Conservation (phyloP, 2,888 invertebrate genomes). For the Arctia plantaginis region DNA sequence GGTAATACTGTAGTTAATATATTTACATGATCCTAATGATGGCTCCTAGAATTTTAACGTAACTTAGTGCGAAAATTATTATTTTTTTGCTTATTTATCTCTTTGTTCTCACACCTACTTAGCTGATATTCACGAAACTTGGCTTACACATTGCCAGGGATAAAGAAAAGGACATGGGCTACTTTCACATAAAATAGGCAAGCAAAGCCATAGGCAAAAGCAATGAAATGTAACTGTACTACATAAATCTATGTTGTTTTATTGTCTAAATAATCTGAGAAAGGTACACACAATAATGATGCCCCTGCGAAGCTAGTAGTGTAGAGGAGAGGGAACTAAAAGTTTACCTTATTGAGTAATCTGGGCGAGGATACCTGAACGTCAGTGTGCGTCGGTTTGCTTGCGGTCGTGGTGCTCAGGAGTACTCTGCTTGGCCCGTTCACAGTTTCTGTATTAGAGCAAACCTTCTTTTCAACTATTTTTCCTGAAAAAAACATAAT, state of each 20-base stretch:
- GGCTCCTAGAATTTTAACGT: too few species aligned
- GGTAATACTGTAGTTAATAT: background rate
- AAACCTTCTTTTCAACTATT: constrained; percentile 89
- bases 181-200: background rate
- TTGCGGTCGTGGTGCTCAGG: constrained; percentile 66
- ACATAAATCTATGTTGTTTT: background rate
- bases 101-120: background rate
- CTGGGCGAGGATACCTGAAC: constrained; percentile 85
- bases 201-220: background rate
- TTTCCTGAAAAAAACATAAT: constrained; percentile 79
- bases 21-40: background rate
- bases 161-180: background rate
- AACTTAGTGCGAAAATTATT: background rate
- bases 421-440: constrained; percentile 80
- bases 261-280: constrained; percentile 32
- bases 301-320: constrained; percentile 71
- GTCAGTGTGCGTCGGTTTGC: constrained; percentile 78
- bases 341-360: constrained; percentile 86
- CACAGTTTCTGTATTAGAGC: constrained; percentile 78
- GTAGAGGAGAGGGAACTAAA: constrained; percentile 70
- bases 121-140: background rate
- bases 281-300: constrained; percentile 46
- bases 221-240: background rate
- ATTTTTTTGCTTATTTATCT: background rate
- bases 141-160: background rate